Percentiles rank a stretch among this genome's conserved stretches.
phyloP scores from a whole-genome alignment of 2,113 vertebrate genomes.

The Lophotis ruficrista region DNA sequence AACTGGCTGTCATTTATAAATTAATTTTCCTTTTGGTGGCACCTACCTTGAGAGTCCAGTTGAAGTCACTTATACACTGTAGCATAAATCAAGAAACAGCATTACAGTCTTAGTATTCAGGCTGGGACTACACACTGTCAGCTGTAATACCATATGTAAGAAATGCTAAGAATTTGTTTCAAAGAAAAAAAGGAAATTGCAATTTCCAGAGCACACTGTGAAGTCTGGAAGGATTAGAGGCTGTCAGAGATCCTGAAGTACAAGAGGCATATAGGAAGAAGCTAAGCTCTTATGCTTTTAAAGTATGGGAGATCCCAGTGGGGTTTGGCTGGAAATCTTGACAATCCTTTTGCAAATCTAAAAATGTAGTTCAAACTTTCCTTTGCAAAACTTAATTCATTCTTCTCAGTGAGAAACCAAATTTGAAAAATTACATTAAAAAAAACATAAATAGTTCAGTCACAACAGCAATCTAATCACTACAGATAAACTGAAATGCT shows the following conservation, averaged over 20 bases:
- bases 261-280: not conserved
- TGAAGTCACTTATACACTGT: not conserved
- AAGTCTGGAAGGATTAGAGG: constrained; percentile 34
- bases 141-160: constrained; percentile 32
- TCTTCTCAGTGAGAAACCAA: not conserved
- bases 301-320: not conserved
- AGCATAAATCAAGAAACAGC: not conserved
- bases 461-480: not conserved
- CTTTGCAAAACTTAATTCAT: not conserved
- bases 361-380: not conserved
- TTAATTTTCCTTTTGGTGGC: not conserved
- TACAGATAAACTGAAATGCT: not conserved
- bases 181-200: constrained; percentile 33
- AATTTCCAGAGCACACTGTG: constrained; percentile 21
- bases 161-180: constrained; percentile 50
- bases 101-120: constrained; percentile 6
- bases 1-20: not conserved
- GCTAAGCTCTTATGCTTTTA: not conserved
- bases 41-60: not conserved
- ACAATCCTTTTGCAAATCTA: not conserved
- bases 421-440: not conserved
- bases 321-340: not conserved
- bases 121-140: not conserved
- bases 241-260: constrained; percentile 6
- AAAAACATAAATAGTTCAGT: not conserved